Conservation (phyloP, 2,888 invertebrate species). For the Colletes collaris region DNA sequence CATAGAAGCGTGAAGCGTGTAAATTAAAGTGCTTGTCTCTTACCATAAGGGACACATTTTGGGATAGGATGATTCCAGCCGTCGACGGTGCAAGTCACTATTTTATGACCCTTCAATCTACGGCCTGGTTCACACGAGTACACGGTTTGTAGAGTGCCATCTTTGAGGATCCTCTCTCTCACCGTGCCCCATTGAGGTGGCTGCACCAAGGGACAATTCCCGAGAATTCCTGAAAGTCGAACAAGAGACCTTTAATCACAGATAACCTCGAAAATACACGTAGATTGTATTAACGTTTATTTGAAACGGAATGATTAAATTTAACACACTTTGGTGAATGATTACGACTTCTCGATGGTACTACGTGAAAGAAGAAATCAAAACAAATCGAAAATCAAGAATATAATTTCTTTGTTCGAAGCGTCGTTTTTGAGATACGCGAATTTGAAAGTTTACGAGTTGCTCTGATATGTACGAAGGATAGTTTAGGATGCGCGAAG, state of each 20-base stretch:
- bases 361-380: too few relatives aligned
- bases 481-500: too few relatives aligned
- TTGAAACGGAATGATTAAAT: too few relatives aligned
- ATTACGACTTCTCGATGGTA: too few relatives aligned
- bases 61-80: constrained; percentile 77
- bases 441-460: too few relatives aligned
- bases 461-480: too few relatives aligned
- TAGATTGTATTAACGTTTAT: constrained; percentile 1
- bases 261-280: neutral
- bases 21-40: constrained; percentile 50
- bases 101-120: constrained; percentile 76
- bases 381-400: too few relatives aligned
- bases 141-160: constrained; percentile 76
- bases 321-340: too few relatives aligned
- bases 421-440: too few relatives aligned
- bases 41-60: constrained; percentile 74
- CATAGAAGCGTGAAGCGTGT: neutral
- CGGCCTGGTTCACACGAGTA: constrained; percentile 77
- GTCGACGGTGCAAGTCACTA: constrained; percentile 75
- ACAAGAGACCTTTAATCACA: constrained; percentile 26
- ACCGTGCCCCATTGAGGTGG: constrained; percentile 76
- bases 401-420: too few relatives aligned
- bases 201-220: constrained; percentile 72
- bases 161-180: constrained; percentile 71
- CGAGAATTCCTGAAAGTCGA: constrained; percentile 66